These are phyloP conservation scores for Melikaiella ostensackeni DNA, from an alignment of 2,888 invertebrate genomes.

Conservation along the genomic window DNA sequence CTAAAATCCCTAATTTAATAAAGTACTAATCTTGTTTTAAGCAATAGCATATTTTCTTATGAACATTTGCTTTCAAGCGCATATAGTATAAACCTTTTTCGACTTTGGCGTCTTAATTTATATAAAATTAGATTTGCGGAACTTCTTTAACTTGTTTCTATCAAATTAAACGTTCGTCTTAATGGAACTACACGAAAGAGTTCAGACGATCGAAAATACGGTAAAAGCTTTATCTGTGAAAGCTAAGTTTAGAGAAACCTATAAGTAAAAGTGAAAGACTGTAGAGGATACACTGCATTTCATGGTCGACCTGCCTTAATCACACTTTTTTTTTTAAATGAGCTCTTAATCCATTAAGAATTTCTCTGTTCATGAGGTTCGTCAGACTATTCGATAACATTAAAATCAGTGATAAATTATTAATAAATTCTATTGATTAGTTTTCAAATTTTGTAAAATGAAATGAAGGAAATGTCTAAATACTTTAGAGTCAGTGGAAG, in stretches of 20 bases:
- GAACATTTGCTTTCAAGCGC: slow-evolving; percentile 21
- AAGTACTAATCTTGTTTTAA: neutral
- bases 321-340: neutral
- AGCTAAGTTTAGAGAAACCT: neutral
- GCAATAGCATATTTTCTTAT: neutral
- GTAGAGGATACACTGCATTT: neutral
- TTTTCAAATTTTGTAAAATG: too few relatives aligned
- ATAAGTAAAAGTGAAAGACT: slow-evolving; percentile 26
- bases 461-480: too few relatives aligned
- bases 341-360: neutral
- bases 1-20: neutral
- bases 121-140: slow-evolving; percentile 13
- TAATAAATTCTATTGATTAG: too few relatives aligned
- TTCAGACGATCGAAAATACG: slow-evolving; percentile 16
- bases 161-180: neutral
- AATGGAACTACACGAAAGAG: neutral
- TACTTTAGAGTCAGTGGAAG: too few relatives aligned
- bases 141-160: slow-evolving; percentile 9
- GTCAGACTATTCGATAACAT: neutral
- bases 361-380: neutral
- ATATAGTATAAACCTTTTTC: slow-evolving; percentile 11
- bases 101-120: neutral
- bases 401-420: neutral
- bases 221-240: slow-evolving; percentile 23
- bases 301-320: neutral